Conservation (phyloP, 2,888 invertebrate genomes). For the Spicauda simplicius region DNA sequence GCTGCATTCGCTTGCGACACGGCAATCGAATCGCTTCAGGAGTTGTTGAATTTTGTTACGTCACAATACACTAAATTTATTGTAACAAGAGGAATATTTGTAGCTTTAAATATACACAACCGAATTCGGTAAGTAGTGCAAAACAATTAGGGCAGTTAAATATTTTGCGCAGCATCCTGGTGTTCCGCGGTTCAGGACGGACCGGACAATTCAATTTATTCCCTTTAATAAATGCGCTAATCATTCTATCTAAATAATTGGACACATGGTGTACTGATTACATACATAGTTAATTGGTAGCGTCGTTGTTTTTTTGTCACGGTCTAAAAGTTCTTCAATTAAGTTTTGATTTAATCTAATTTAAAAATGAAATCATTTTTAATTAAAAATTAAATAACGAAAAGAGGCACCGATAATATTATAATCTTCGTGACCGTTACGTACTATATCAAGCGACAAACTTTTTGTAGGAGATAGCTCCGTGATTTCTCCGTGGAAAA, state of each 20-base stretch:
- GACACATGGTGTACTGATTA: conserved; percentile 8
- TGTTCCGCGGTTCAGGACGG: background rate
- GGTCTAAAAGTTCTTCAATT: too few species aligned
- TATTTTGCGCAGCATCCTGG: conserved; percentile 29
- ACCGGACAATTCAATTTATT: conserved; percentile 29
- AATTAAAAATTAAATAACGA: too few species aligned
- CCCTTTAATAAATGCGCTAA: conserved; percentile 15
- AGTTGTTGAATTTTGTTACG: background rate
- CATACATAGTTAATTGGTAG: background rate
- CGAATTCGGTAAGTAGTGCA: conserved; percentile 38
- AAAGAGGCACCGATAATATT: too few species aligned
- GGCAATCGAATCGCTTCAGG: background rate
- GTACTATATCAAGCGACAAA: too few species aligned
- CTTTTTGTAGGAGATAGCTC: background rate
- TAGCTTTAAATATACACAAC: too few species aligned
- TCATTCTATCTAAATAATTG: conserved; percentile 11
- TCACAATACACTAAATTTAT: background rate
- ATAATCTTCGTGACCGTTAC: too few species aligned
- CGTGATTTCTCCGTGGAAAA: background rate
- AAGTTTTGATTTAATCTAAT: too few species aligned
- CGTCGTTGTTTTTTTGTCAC: background rate
- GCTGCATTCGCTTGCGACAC: background rate
- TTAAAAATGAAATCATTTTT: too few species aligned
- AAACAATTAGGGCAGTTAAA: conserved; percentile 28
- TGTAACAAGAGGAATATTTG: too few species aligned